Evolutionary conservation across 2,888 invertebrate species (phyloP).

Genomic region (Globia sparganii): DNA sequence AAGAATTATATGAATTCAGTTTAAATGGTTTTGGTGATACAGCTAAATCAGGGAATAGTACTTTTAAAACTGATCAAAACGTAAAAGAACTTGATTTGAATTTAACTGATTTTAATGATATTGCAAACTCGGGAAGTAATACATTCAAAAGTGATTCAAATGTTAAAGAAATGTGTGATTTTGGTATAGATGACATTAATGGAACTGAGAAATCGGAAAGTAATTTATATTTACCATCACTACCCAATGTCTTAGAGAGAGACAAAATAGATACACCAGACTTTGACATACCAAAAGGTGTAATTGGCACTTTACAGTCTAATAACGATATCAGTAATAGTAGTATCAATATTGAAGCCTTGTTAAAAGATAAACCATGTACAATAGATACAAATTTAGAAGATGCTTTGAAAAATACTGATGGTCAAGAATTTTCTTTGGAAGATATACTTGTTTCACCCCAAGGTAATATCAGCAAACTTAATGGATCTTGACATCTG

Average conservation of each 20-base stretch:
- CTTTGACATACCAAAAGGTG: conserved; percentile 42
- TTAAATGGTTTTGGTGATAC: conserved; percentile 29
- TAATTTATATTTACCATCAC: conserved; percentile 42
- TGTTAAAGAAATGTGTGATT: conserved; percentile 46
- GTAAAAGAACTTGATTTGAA: conserved; percentile 29
- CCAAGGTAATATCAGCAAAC: conserved; percentile 71
- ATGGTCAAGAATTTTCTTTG: conserved; percentile 73
- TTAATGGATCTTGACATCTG: background rate
- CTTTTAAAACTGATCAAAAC: conserved; percentile 10
- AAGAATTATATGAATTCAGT: conserved; percentile 34
- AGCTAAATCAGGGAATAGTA: conserved; percentile 14
- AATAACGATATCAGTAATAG: conserved; percentile 43
- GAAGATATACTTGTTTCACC: conserved; percentile 81
- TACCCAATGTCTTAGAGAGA: conserved; percentile 31
- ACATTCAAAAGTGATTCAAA: conserved; percentile 7
- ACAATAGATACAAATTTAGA: conserved; percentile 81
- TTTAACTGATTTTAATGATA: conserved; percentile 28
- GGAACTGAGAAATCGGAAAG: conserved; percentile 8
- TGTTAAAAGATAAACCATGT: conserved; percentile 66
- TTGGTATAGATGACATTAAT: conserved; percentile 17
- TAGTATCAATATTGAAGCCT: conserved; percentile 41
- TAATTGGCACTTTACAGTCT: conserved; percentile 10
- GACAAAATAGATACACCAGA: conserved; percentile 34
- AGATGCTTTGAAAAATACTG: conserved; percentile 77
- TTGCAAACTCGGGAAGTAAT: conserved; percentile 22